Conservation (phyloP, 2,113 vertebrate species). For the Labrus mixtus region DNA sequence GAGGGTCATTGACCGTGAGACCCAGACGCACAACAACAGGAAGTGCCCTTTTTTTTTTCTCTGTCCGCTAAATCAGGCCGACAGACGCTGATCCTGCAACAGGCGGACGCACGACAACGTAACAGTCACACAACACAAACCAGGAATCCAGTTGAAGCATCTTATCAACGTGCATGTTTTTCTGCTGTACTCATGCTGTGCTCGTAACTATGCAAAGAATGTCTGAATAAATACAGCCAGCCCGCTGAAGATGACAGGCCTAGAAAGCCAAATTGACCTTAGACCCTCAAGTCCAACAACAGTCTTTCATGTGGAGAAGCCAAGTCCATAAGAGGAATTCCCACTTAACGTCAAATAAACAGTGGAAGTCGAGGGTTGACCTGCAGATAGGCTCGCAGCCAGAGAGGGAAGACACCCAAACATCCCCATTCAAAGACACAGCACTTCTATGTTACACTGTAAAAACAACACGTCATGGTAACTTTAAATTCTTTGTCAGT, state of each 20-base stretch:
- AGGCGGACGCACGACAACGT: conserved; percentile 20
- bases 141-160: too few species aligned
- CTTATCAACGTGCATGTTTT: background rate
- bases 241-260: background rate
- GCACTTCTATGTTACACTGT: too few species aligned
- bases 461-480: too few species aligned
- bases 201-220: conserved; percentile 33
- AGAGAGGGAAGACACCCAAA: background rate
- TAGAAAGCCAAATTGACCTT: conserved; percentile 32
- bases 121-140: background rate
- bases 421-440: background rate
- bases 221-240: conserved; percentile 39
- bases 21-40: conserved; percentile 64
- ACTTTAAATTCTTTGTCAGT: too few species aligned
- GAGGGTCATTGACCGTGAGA: conserved; percentile 60
- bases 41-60: conserved; percentile 33
- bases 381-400: conserved; percentile 8
- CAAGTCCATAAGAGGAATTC: conserved; percentile 40
- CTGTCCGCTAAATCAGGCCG: conserved; percentile 42
- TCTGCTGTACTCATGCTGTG: background rate
- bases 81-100: conserved; percentile 46
- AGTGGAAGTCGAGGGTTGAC: conserved; percentile 24
- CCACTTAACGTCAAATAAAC: conserved; percentile 41
- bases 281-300: conserved; percentile 38
- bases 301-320: conserved; percentile 24